These are phyloP conservation scores for Apis florea DNA, from an alignment of 1,140 invertebrate genomes.

Conservation along the genomic window DNA sequence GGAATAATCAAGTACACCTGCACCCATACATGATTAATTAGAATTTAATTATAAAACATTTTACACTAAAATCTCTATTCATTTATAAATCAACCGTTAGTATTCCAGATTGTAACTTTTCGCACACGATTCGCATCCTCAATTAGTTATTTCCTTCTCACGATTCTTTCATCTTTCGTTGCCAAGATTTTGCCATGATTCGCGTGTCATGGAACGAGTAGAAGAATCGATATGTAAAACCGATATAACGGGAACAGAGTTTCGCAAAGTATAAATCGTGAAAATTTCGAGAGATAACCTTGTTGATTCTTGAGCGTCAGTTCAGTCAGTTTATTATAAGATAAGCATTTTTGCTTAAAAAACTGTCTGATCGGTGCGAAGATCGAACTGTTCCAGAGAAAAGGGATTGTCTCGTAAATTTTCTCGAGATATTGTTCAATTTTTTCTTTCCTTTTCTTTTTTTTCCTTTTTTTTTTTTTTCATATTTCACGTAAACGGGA, in stretches of 20 bases:
- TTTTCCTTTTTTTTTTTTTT: too few species aligned
- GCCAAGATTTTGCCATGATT: conserved; percentile 20
- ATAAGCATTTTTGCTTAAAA: not conserved
- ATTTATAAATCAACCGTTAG: not conserved
- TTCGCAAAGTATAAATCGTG: conserved; percentile 2
- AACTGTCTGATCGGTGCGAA: not conserved
- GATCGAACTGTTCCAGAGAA: not conserved
- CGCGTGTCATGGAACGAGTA: not conserved
- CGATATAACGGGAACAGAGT: conserved; percentile 9
- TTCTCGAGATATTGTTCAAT: not conserved
- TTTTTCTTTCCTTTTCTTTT: too few species aligned
- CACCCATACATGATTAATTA: not conserved
- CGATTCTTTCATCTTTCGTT: conserved; percentile 25
- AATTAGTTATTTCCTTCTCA: not conserved
- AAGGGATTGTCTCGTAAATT: not conserved
- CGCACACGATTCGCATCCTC: not conserved
- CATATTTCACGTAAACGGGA: not conserved
- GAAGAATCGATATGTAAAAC: conserved; percentile 4
- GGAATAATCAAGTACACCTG: not conserved
- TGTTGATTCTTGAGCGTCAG: not conserved
- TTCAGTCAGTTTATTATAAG: not conserved
- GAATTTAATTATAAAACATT: not conserved
- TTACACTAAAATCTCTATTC: not conserved
- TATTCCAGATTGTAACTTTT: not conserved
- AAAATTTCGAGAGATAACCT: conserved; percentile 5